Percentiles rank a stretch among this genome's conserved stretches.
Conservation (phyloP, 2,113 vertebrate species). For the Telmatochromis sp. region DNA sequence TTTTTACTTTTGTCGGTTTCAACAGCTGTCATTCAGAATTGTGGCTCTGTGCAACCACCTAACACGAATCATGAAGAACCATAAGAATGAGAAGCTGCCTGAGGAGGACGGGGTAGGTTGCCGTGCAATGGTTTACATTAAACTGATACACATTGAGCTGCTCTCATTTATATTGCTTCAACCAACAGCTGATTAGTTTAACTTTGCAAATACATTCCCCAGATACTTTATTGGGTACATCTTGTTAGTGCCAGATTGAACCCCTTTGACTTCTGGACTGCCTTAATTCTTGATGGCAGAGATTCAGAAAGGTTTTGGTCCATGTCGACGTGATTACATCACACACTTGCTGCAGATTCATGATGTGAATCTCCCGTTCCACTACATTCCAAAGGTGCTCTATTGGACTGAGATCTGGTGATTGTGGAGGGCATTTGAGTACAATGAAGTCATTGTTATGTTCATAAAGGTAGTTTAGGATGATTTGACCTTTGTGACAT, state of each 20-base stretch:
- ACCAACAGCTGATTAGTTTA: not conserved
- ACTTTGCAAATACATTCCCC: not conserved
- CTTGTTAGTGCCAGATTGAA: not conserved
- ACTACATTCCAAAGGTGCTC: not conserved
- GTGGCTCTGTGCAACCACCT: conserved; percentile 90
- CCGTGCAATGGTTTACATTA: not conserved
- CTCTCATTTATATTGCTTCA: not conserved
- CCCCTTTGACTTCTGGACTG: not conserved
- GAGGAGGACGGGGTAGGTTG: conserved; percentile 66
- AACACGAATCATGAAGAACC: conserved; percentile 80
- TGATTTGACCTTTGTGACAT: not conserved
- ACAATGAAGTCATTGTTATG: not conserved
- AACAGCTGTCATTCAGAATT: conserved; percentile 85
- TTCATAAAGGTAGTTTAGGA: not conserved
- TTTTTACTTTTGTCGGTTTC: not conserved
- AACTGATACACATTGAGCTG: not conserved
- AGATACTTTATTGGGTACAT: not conserved
- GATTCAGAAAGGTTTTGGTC: not conserved
- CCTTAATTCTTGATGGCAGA: not conserved
- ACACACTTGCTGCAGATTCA: not conserved
- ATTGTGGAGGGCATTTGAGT: not conserved
- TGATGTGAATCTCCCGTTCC: not conserved
- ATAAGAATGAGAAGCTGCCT: conserved; percentile 63
- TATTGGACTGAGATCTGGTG: not conserved
- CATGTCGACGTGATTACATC: not conserved